phyloP scores from a whole-genome alignment of 2,113 vertebrate genomes.

The Pheucticus melanocephalus region DNA sequence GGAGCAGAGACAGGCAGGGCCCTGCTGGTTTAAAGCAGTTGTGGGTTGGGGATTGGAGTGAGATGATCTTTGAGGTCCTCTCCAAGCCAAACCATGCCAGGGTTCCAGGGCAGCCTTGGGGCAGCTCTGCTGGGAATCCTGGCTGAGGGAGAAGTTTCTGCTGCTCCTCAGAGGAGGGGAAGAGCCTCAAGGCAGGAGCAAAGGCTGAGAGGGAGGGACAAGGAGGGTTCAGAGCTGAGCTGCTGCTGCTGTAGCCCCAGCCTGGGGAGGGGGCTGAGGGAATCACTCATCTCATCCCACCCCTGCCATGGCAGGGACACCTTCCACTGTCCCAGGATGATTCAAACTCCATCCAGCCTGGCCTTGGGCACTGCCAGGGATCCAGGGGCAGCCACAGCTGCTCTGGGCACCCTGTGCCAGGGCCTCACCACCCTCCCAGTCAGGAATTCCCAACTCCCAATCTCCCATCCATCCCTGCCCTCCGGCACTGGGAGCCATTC shows the following conservation, averaged over 20 bases:
- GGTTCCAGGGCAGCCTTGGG: not conserved
- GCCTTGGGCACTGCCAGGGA: fast-evolving
- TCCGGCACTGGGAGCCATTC: not conserved
- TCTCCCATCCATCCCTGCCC: fast-evolving
- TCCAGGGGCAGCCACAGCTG: not conserved
- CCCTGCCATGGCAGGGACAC: not conserved
- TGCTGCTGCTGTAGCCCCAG: not conserved
- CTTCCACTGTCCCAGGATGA: fast-evolving
- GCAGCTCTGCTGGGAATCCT: not conserved
- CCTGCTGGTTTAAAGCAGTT: fast-evolving
- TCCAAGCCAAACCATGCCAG: not conserved
- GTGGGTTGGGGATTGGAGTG: not conserved
- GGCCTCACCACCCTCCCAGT: fast-evolving
- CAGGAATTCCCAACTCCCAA: fast-evolving
- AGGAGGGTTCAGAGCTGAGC: not conserved
- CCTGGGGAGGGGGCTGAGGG: not conserved
- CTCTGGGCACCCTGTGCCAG: not conserved
- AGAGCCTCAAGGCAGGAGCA: not conserved
- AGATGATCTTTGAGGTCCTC: not conserved
- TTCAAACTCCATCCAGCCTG: fast-evolving
- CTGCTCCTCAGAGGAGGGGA: not conserved
- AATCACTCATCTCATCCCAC: not conserved
- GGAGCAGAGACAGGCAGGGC: not conserved
- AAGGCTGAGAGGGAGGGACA: not conserved
- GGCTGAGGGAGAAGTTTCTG: not conserved